A percentile compares a stretch with the other conserved stretches of the same genome.
Conservation (phyloP, 2,888 invertebrate species). For the Pyralis farinalis region DNA sequence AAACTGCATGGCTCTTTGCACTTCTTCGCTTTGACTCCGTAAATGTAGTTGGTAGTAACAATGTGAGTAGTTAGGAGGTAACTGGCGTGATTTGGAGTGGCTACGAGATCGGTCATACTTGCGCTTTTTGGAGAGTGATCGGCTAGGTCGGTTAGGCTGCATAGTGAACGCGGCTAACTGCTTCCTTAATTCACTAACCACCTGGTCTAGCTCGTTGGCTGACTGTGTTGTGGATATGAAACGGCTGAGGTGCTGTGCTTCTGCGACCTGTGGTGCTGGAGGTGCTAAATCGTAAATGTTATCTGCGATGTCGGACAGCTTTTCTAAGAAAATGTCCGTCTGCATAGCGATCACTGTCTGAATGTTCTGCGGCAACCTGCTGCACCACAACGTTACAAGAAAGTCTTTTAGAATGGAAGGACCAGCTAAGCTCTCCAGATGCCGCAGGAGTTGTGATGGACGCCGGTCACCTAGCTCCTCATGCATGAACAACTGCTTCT, state of each 20-base stretch:
- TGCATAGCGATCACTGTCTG: constrained; percentile 19
- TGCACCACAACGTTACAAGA: constrained; percentile 16
- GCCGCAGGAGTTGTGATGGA: constrained; percentile 19
- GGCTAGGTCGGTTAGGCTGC: neutral
- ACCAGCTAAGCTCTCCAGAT: constrained; percentile 17
- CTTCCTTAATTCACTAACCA: constrained; percentile 1
- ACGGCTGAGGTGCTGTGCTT: neutral
- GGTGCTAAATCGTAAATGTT: constrained; percentile 10
- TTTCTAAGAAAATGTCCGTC: constrained; percentile 6
- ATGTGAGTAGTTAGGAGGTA: constrained; percentile 5
- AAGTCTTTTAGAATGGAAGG: constrained; percentile 14
- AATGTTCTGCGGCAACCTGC: constrained; percentile 12
- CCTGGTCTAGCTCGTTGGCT: constrained; percentile 1
- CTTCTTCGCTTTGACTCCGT: constrained; percentile 7
- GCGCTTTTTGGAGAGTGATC: neutral
- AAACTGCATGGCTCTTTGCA: constrained; percentile 10
- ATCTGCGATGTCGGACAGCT: constrained; percentile 16
- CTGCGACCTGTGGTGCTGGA: constrained; percentile 6
- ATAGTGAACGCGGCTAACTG: neutral
- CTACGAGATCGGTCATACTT: neutral
- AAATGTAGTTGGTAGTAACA: constrained; percentile 12
- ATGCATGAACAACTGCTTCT: constrained; percentile 16
- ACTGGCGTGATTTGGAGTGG: neutral
- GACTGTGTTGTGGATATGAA: neutral
- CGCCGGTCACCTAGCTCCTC: constrained; percentile 20